Conservation (phyloP, 2,888 invertebrate genomes). For the Orthosia cruda region DNA sequence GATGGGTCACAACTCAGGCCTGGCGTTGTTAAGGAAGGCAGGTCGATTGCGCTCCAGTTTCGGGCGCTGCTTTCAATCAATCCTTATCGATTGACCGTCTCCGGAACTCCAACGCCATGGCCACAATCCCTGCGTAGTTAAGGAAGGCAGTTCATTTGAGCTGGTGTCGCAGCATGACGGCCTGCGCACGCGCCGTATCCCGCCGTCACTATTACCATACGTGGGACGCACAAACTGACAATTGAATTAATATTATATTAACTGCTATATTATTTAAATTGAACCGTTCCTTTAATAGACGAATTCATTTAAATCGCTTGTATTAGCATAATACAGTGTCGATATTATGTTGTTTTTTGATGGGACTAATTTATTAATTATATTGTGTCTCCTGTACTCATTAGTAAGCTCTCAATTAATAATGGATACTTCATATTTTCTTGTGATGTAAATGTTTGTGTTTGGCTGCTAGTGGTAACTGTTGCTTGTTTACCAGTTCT, state of each 20-base stretch:
- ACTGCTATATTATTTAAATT: conserved; percentile 67
- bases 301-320: conserved; percentile 58
- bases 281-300: conserved; percentile 57
- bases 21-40: too few species aligned
- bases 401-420: conserved; percentile 34
- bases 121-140: conserved; percentile 57
- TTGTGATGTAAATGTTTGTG: background rate
- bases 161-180: conserved; percentile 77
- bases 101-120: conserved; percentile 24
- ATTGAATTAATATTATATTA: conserved; percentile 79
- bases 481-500: background rate
- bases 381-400: conserved; percentile 16
- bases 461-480: conserved; percentile 10
- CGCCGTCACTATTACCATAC: conserved; percentile 80
- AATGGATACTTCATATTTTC: conserved; percentile 1
- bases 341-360: conserved; percentile 26
- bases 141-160: conserved; percentile 64
- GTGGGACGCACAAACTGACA: conserved; percentile 79
- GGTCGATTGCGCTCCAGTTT: too few species aligned
- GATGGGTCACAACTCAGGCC: too few species aligned
- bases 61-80: background rate
- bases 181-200: conserved; percentile 70
- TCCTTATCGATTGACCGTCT: background rate
- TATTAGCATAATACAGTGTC: conserved; percentile 52
- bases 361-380: conserved; percentile 49